Conservation (phyloP, 2,888 invertebrate genomes). For the Hymenopus coronatus region DNA sequence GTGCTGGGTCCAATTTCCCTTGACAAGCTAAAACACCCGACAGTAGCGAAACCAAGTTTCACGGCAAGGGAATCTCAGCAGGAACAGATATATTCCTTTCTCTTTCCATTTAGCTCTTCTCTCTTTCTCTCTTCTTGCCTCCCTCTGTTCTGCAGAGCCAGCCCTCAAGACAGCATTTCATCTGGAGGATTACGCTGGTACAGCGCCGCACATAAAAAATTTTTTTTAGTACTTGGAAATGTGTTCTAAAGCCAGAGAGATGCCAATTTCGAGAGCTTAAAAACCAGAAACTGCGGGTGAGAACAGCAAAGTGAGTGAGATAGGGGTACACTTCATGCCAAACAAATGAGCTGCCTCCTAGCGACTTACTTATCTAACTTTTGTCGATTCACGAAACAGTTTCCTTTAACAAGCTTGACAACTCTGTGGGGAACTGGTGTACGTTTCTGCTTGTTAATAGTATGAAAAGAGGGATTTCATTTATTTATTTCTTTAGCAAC, state of each 20-base stretch:
- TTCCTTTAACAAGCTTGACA: background rate
- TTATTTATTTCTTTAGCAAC: background rate
- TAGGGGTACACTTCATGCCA: background rate
- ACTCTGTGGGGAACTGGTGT: background rate
- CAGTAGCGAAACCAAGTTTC: conserved; percentile 24
- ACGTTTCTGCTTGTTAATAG: background rate
- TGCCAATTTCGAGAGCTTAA: conserved; percentile 9
- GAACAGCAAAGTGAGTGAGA: background rate
- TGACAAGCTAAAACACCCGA: conserved; percentile 26
- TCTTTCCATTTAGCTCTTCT: background rate
- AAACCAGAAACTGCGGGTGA: background rate
- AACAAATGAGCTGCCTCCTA: background rate
- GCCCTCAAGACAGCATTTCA: conserved; percentile 24
- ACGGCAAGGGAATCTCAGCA: conserved; percentile 26
- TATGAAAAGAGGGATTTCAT: background rate
- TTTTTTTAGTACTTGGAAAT: conserved; percentile 10
- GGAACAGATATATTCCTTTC: background rate
- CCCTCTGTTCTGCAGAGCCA: background rate
- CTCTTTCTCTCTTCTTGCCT: background rate
- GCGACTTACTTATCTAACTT: background rate
- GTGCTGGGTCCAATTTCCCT: conserved; percentile 28
- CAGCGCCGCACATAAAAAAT: conserved; percentile 2
- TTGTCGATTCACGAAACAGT: background rate
- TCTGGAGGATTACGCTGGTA: conserved; percentile 25
- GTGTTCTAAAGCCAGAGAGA: conserved; percentile 10